These are phyloP conservation scores for Calcarius lapponicus DNA, from an alignment of 2,797 vertebrate species.

Conservation along the genomic window DNA sequence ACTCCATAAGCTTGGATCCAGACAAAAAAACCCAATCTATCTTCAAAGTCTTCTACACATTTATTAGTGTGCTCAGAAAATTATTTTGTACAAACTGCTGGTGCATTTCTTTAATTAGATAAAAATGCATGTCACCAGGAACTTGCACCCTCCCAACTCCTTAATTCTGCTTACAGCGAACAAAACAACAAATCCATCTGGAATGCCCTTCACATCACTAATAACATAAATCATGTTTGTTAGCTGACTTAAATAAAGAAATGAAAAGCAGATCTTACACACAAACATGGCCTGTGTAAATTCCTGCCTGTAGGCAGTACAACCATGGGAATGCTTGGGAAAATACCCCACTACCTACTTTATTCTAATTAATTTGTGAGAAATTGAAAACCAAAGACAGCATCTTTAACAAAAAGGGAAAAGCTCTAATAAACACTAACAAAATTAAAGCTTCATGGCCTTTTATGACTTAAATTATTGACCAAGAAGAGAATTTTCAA, in stretches of 20 bases:
- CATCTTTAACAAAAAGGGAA: background rate
- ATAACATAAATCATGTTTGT: background rate
- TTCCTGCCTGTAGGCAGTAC: background rate
- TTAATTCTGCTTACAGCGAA: background rate
- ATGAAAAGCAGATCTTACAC: background rate
- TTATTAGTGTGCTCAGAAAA: background rate
- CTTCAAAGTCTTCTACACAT: background rate
- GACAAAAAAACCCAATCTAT: background rate
- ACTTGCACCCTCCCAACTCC: background rate
- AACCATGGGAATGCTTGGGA: background rate
- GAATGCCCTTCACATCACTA: background rate
- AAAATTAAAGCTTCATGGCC: background rate
- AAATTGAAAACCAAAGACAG: background rate
- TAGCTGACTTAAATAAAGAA: background rate
- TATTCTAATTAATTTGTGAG: background rate
- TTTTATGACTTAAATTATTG: background rate
- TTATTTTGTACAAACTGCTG: background rate
- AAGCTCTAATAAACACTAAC: background rate
- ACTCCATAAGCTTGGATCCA: background rate
- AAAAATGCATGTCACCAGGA: background rate
- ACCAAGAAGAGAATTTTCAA: background rate
- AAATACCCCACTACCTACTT: accelerated
- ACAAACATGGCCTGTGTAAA: background rate
- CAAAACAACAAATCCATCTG: background rate
- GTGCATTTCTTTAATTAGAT: background rate